Evolutionary conservation across 2,113 vertebrate genomes (phyloP), one percentile per base, ranked within the genome.

Genomic region (Guaruba guarouba): DNA sequence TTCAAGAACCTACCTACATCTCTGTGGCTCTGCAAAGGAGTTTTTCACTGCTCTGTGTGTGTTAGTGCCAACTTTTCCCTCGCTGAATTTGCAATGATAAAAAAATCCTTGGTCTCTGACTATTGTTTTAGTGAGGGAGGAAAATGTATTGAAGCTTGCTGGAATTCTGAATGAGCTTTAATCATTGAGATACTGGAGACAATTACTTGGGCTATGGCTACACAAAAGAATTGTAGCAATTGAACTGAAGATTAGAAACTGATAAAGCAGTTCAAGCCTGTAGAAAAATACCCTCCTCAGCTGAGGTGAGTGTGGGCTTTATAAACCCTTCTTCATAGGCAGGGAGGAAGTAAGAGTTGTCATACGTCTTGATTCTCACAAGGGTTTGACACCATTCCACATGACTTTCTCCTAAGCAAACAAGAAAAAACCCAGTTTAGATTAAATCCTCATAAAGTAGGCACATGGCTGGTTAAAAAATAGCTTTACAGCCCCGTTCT

Each of bases 161-260:
- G 69, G 71, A 94, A 90, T 94, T 92, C 35, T 92, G 88, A 95
- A 94, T 88, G 71, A 90, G 85, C 74, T 96, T 97, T 96, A 96
- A 96, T 95, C 79, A 83, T 15, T 6, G 64, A 63, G 90, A 88
- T 90, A 86, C 68, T 68, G 67, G 61, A 88, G 93, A 92, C 71
- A 90, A 86, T 88, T 88, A 82, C 76, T 94, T 2, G 2, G 64
- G 75, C 76, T 93, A 46, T 25, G 71, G 82, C 71, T 93, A 51
- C 46, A 92, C 64, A 51, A 63, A 83, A 71, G 57, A 94, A 93
- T 52, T 86, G 61, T 82, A 61, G 79, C 0, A 8, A 88, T 67
- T 93, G 82, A 90, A 90, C n/a, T 46, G 68, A 93, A 92, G 87
- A 80, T 11, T 88, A 71, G 79, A 88, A 95, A 94, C 71, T 80